Conservation (phyloP, 35 echinoderm and acorn worm species). For the Patiria miniata region DNA sequence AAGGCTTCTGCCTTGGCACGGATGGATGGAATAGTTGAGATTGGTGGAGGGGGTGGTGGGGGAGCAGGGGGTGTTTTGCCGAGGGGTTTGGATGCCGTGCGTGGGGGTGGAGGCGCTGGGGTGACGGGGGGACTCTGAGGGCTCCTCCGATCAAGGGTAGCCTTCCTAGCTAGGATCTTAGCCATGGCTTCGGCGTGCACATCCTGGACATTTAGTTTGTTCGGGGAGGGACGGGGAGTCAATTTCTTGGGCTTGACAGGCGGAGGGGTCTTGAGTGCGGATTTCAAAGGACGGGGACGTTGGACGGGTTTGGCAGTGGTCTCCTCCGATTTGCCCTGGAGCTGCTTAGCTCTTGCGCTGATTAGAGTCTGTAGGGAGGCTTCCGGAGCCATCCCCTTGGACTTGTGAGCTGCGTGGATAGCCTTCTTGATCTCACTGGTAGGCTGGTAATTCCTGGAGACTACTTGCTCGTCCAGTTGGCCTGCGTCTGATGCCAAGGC, state of each 20-base stretch:
- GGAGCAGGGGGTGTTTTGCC: background rate
- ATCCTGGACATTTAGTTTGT: background rate
- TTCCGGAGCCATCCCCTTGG: background rate
- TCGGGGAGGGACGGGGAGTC: background rate
- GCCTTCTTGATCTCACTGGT: constrained; percentile 35
- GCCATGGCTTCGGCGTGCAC: constrained; percentile 5
- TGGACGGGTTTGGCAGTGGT: background rate
- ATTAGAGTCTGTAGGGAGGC: constrained; percentile 7
- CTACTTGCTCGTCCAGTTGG: background rate
- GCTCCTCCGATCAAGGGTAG: background rate
- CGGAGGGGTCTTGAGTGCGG: constrained; percentile 23
- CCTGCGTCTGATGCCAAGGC: background rate
- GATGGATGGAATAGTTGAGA: constrained; percentile 8
- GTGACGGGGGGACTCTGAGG: background rate
- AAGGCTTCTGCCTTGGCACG: constrained; percentile 30
- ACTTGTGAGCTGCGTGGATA: background rate
- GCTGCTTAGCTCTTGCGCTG: constrained; percentile 13
- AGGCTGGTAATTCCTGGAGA: background rate
- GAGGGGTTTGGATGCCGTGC: background rate
- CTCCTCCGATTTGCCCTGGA: background rate
- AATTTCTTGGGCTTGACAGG: constrained; percentile 14
- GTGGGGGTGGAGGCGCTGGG: constrained; percentile 23
- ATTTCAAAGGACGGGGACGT: background rate
- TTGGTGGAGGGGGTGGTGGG: constrained; percentile 33
- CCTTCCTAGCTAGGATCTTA: background rate